Percentiles rank a stretch among this genome's conserved stretches.
phyloP scores from a whole-genome alignment of 2,113 vertebrate genomes.

The Lethenteron camtschaticum region DNA sequence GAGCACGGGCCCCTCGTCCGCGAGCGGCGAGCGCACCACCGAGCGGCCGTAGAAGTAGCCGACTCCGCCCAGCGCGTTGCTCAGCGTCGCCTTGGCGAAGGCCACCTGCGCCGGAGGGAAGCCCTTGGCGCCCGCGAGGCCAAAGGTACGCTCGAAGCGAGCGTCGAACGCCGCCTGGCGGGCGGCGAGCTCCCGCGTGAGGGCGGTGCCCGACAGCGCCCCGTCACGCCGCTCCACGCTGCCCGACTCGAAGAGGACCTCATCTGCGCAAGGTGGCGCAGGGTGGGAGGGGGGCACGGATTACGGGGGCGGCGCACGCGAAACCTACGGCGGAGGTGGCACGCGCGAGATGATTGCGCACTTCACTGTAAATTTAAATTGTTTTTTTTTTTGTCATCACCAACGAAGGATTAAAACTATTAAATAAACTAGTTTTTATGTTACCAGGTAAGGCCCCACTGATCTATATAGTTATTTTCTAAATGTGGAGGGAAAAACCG shows the following conservation, averaged over 20 bases:
- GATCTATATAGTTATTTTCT: too few species aligned
- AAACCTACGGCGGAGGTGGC: too few species aligned
- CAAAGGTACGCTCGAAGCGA: slow-evolving; percentile 48
- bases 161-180: slow-evolving; percentile 24
- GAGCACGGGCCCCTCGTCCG: slow-evolving; percentile 21
- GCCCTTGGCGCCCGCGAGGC: slow-evolving; percentile 29
- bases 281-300: too few species aligned
- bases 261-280: slow-evolving; percentile 9
- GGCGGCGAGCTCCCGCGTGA: slow-evolving; percentile 31
- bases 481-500: too few species aligned
- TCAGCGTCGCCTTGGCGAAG: slow-evolving; percentile 51
- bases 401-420: too few species aligned
- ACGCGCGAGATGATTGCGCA: too few species aligned
- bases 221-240: slow-evolving; percentile 26
- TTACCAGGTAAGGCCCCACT: too few species aligned
- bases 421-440: too few species aligned
- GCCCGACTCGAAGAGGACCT: slow-evolving; percentile 59
- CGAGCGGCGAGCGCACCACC: slow-evolving; percentile 32
- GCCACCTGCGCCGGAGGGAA: slow-evolving; percentile 24
- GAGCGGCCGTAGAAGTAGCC: slow-evolving; percentile 70
- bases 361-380: too few species aligned
- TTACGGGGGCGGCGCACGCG: too few species aligned
- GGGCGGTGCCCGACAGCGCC: slow-evolving; percentile 25
- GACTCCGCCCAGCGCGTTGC: slow-evolving; percentile 62
- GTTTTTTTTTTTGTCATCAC: too few species aligned